Base-by-base conservation (phyloP, 2,113 vertebrate species). In the Nothoprocta pentlandii region DNA sequence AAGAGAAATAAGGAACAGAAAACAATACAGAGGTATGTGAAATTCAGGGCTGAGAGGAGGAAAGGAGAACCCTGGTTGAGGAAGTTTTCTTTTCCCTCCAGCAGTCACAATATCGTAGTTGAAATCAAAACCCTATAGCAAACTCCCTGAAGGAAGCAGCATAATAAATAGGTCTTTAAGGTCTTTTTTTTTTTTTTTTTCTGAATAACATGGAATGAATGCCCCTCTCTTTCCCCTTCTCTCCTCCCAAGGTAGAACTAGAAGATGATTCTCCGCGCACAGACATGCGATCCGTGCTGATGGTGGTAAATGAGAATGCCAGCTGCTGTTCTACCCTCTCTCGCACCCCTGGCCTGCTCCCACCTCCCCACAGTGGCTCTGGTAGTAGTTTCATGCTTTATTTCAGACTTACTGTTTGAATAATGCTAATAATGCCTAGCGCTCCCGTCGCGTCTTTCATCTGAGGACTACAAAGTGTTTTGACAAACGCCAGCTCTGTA, bases 141-240 rank as follows among this genome's bases (percentile, higher is more conserved):
- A 96, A 95, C 88, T 97, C 93, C 94, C 96, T 79, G 74, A 94
- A 96, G 97, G 92, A 93, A 93, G 49, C 77, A 17, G 81, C 71
- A 85, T 96, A 96, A 97, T 97, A 97, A 97, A 96, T 91, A 96
- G 95, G 89, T 96, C 94, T 96, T 96, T 95, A 95, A 96, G 93
- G 92, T 97, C 91, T 80, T 94, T 49, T 49, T 47, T 34, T 34
- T 34, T 34, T 34, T 34, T 47, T 47, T 49, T 49, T 92, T 94
- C 87, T 97, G 96, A 92, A 97, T 96, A 91, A 93, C 80, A 59
- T 17, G 67, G 86, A 96, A 95, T 87, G 89, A 96, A 97, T 95
- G 81, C 66, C 71, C 73, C 77, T 93, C 94, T 92, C 86, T 93
- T 95, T 87, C 74, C 66, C 39, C 30, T 59, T 95, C 84, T 90